A percentile compares a stretch with the other conserved stretches of the same genome.
These are phyloP conservation scores for Cephus pulcher DNA, from an alignment of 2,888 invertebrate genomes.

Conservation along the genomic window DNA sequence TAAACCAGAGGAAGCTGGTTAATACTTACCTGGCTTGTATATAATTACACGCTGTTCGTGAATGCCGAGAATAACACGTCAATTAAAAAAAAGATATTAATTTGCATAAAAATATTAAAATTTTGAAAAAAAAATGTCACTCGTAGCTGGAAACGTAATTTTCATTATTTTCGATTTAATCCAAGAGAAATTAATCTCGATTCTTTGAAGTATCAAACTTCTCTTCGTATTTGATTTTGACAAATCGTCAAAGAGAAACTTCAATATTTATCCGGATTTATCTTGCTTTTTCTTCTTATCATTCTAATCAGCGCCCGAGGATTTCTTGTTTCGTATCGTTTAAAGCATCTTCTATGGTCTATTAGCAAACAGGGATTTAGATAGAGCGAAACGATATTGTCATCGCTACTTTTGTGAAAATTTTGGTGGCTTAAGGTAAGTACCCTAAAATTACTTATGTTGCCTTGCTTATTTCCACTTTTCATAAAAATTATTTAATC, in stretches of 20 bases:
- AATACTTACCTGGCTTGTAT: constrained; percentile 28
- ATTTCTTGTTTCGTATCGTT: neutral
- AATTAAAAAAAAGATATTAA: neutral
- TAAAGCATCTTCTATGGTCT: neutral
- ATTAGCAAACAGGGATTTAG: neutral
- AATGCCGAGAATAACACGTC: neutral
- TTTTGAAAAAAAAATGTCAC: neutral
- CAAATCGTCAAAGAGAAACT: too few species aligned
- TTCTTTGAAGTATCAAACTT: too few species aligned
- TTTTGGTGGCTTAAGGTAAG: neutral
- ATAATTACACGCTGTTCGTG: neutral
- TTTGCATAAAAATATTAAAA: neutral
- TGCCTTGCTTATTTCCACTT: neutral
- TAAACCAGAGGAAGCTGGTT: constrained; percentile 45
- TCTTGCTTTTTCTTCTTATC: too few species aligned
- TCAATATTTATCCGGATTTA: too few species aligned
- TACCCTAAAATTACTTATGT: neutral
- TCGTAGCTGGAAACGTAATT: neutral
- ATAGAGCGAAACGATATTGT: neutral
- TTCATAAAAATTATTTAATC: neutral
- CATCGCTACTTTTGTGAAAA: neutral
- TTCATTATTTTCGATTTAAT: neutral
- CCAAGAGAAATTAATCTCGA: neutral
- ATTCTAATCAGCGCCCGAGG: too few species aligned
- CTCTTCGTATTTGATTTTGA: too few species aligned